phyloP scores from a whole-genome alignment of 2,797 vertebrate species.

The Gadopsis marmoratus region DNA sequence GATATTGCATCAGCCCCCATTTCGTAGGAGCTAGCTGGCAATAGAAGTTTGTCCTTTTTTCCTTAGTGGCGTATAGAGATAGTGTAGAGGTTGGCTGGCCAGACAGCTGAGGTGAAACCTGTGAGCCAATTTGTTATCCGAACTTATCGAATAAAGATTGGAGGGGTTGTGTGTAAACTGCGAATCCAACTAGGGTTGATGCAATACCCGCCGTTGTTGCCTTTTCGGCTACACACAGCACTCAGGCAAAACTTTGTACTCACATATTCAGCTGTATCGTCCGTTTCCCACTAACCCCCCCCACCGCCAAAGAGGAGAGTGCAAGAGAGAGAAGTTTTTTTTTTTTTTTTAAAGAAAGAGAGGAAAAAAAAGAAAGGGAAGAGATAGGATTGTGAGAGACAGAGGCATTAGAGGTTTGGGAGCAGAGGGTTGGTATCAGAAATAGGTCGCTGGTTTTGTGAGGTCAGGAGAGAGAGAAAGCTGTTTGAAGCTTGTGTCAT shows the following conservation, averaged over 20 bases:
- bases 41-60: constrained; percentile 41
- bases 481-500: constrained; percentile 54
- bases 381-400: constrained; percentile 76
- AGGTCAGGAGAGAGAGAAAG: constrained; percentile 64
- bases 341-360: constrained; percentile 69
- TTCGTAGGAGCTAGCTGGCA: constrained; percentile 48
- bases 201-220: constrained; percentile 78
- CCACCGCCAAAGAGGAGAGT: constrained; percentile 80
- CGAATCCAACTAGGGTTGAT: constrained; percentile 69
- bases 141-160: constrained; percentile 46
- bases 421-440: constrained; percentile 62
- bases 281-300: constrained; percentile 95
- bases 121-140: constrained; percentile 51
- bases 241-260: constrained; percentile 86
- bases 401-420: constrained; percentile 65
- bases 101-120: constrained; percentile 43
- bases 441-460: constrained; percentile 68
- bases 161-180: constrained; percentile 32
- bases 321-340: constrained; percentile 72
- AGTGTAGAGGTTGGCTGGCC: constrained; percentile 24
- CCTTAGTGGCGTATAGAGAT: constrained; percentile 20
- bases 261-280: constrained; percentile 98
- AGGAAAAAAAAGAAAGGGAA: constrained; percentile 77
- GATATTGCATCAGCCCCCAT: constrained; percentile 82
- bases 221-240: constrained; percentile 73